A percentile compares a stretch with the other conserved stretches of the same genome.
These are phyloP conservation scores for Galbula dea DNA, from an alignment of 2,113 vertebrate genomes.

Conservation along the genomic window DNA sequence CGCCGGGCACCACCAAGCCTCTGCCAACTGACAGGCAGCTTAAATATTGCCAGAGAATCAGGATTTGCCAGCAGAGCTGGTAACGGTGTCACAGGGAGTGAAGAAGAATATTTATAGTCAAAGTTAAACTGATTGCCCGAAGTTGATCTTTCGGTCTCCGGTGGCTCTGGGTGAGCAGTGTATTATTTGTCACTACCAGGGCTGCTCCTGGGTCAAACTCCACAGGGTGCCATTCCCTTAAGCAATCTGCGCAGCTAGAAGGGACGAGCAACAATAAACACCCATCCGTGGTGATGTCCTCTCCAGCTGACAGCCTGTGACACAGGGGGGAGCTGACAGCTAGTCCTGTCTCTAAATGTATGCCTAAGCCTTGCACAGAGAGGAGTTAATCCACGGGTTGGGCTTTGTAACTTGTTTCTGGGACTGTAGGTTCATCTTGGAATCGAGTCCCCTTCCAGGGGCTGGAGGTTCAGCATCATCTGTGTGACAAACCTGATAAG, in stretches of 20 bases:
- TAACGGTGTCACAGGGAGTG: conserved; percentile 49
- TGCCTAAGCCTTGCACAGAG: background rate
- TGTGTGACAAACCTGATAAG: background rate
- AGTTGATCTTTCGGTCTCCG: conserved; percentile 22
- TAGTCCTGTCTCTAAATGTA: background rate
- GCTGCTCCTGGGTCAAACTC: conserved; percentile 65
- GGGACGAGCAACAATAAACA: conserved; percentile 16
- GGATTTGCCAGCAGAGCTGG: conserved; percentile 56
- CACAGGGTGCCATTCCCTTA: conserved; percentile 44
- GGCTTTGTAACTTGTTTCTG: background rate
- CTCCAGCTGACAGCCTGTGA: background rate
- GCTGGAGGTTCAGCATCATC: background rate
- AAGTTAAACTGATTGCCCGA: conserved; percentile 34
- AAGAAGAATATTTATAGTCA: conserved; percentile 56
- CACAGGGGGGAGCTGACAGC: conserved; percentile 12
- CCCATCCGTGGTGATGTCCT: background rate
- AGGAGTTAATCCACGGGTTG: background rate
- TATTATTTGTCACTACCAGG: conserved; percentile 49
- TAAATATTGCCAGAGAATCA: conserved; percentile 61
- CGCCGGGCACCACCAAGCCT: conserved; percentile 24
- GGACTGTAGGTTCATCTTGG: background rate
- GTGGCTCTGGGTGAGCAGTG: conserved; percentile 10
- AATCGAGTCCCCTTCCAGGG: fast-evolving
- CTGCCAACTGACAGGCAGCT: conserved; percentile 54
- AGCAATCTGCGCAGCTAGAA: conserved; percentile 22